These are phyloP conservation scores for Drosophila sp. DNA, from an alignment of 1,140 invertebrate species.

Conservation along the genomic window DNA sequence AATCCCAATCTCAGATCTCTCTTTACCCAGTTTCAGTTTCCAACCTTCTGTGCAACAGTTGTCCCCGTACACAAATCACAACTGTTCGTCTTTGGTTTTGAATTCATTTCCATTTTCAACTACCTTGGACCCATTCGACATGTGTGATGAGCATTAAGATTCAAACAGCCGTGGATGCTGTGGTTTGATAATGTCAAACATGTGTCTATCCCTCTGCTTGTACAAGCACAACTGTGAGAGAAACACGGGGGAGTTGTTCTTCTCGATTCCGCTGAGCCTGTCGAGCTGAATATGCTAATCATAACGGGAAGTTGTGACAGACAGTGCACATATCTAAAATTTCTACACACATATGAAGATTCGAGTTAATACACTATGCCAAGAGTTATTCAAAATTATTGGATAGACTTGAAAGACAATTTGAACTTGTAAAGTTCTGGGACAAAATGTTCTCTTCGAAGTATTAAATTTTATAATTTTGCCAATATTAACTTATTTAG, in stretches of 20 bases:
- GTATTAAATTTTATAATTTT: no score
- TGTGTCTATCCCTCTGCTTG: constrained; percentile 55
- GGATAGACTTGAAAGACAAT: no score
- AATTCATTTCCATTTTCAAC: constrained; percentile 75
- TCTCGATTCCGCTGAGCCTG: constrained; percentile 21
- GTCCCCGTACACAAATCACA: constrained; percentile 68
- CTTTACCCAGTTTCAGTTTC: constrained; percentile 38
- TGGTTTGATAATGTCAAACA: constrained; percentile 78
- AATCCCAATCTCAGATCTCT: constrained; percentile 41
- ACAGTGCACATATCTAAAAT: not conserved
- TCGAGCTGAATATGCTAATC: constrained; percentile 49
- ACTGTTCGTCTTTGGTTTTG: constrained; percentile 65
- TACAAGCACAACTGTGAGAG: constrained; percentile 51
- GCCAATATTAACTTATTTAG: no score
- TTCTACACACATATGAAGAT: not conserved
- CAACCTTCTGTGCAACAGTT: constrained; percentile 65
- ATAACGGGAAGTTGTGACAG: constrained; percentile 38
- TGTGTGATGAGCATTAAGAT: constrained; percentile 69
- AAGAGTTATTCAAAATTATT: not conserved
- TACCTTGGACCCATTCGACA: constrained; percentile 29
- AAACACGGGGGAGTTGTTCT: constrained; percentile 13
- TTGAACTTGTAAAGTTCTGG: no score
- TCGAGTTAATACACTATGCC: not conserved
- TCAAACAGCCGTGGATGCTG: constrained; percentile 53
- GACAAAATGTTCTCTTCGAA: no score